A percentile compares a stretch with the other conserved stretches of the same genome.
phyloP scores from a whole-genome alignment of 2,797 vertebrate genomes.

The Dipus sagitta region DNA sequence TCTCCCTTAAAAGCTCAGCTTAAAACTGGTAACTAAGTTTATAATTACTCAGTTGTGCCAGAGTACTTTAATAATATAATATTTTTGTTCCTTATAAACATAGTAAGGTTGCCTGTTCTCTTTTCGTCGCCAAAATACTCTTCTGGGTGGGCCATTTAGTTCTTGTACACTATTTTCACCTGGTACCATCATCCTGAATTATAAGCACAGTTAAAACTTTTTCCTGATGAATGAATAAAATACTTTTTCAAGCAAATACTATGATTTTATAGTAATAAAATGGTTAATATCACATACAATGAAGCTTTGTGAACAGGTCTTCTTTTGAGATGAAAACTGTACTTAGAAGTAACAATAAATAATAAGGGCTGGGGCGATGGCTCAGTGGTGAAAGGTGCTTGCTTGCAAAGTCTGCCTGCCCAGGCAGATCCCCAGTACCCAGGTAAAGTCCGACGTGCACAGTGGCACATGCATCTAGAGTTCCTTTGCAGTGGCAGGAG shows the following conservation, averaged over 20 bases:
- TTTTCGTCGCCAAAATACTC: background rate
- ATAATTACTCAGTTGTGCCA: conserved; percentile 25
- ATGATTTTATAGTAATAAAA: conserved; percentile 36
- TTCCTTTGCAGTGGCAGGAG: no score
- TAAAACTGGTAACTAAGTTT: conserved; percentile 32
- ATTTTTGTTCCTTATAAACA: conserved; percentile 42
- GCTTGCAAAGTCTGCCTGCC: no score
- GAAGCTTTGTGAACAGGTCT: conserved; percentile 33
- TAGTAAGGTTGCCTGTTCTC: background rate
- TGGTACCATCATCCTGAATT: conserved; percentile 60
- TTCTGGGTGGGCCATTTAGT: background rate
- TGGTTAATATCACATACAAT: background rate
- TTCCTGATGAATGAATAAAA: conserved; percentile 30
- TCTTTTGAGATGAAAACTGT: conserved; percentile 4
- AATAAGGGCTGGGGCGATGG: background rate
- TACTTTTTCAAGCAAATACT: conserved; percentile 30
- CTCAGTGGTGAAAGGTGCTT: no score
- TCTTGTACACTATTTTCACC: conserved; percentile 59
- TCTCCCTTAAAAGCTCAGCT: conserved; percentile 50
- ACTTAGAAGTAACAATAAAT: conserved; percentile 32
- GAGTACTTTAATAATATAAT: conserved; percentile 21
- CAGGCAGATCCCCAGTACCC: no score
- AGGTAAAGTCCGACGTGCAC: no score
- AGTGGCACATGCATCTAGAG: no score
- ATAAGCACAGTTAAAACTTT: conserved; percentile 37